Evolutionary conservation across 2,888 invertebrate species (phyloP), one percentile per base, ranked within the genome.

Genomic region (Leptinotarsa haldemani): DNA sequence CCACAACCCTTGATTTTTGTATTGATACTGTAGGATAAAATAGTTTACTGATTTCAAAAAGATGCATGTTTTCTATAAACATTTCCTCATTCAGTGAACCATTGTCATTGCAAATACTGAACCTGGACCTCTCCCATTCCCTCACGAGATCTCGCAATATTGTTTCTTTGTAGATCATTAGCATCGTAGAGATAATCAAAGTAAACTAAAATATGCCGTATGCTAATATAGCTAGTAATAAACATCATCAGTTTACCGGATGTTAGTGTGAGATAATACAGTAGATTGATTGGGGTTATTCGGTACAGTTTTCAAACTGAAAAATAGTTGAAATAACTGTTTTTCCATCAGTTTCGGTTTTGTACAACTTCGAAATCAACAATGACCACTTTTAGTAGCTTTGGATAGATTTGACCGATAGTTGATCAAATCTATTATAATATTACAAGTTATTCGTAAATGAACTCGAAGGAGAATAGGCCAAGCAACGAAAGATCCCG

Each of bases 151-250:
- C 18, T 18, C 52, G 56, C 15, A 56, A 30, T 18, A 30, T 61
- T 40, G 61, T n/a, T 61, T 61, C 30, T 16, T 61, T 16, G 16
- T 15, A 7, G 61, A 61, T 61, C 61, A 40, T 61, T 40, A 61
- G 61, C 61, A 61, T 61, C 56, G 4, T 22, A n/a, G 30, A 40
- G 30, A 30, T 61, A 61, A 61, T 61, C 61, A 61, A 25, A n/a
- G 61, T 12, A 61, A 61, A 61, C 40, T 58, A 3, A 61, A 16
- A 61, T 40, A 18, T 30, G 15, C 30, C 25, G n/a, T 61, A 40
- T 61, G 61, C 25, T 61, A 61, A 61, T 61, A 30, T 30, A 25
- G n/a, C 16, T 4, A 22, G 56, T 15, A 56, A 56, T 61, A 30
- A 40, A 13, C 40, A 61, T 5, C 61, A 30, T 40, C 61, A 40